phyloP scores from a whole-genome alignment of 2,113 vertebrate species.

The Nycticryphes semicollaris region DNA sequence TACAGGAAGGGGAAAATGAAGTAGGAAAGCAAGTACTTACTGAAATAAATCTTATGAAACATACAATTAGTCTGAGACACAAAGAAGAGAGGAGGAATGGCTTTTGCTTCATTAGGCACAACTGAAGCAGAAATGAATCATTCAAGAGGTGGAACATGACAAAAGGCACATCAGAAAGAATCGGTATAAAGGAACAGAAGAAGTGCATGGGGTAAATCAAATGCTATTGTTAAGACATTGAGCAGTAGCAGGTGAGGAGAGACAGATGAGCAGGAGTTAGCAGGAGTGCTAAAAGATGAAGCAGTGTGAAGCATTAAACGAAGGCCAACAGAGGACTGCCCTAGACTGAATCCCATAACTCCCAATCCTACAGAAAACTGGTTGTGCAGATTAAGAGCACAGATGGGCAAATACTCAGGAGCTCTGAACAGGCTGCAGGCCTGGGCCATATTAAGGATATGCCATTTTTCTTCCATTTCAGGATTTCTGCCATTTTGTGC shows the following conservation, averaged over 20 bases:
- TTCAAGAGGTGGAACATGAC: neutral
- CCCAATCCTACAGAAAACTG: neutral
- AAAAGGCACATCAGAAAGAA: conserved; percentile 1
- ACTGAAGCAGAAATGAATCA: conserved; percentile 12
- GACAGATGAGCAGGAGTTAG: neutral
- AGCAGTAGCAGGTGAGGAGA: neutral
- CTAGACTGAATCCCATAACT: neutral
- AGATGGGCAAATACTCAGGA: neutral
- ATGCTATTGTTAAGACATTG: neutral
- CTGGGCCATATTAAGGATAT: neutral
- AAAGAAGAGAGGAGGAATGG: neutral
- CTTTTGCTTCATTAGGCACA: neutral
- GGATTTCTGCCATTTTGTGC: neutral
- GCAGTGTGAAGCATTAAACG: neutral
- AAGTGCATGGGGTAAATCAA: neutral
- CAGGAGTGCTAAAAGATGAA: neutral
- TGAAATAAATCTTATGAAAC: neutral
- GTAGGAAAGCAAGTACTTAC: neutral
- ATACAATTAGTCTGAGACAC: neutral
- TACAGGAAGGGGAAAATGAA: neutral
- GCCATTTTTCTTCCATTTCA: neutral
- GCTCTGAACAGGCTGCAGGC: neutral
- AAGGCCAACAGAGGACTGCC: neutral
- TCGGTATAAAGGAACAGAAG: neutral
- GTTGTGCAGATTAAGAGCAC: neutral